Base-by-base conservation (phyloP, 2,888 invertebrate species). In the Andrena chrysosceles region DNA sequence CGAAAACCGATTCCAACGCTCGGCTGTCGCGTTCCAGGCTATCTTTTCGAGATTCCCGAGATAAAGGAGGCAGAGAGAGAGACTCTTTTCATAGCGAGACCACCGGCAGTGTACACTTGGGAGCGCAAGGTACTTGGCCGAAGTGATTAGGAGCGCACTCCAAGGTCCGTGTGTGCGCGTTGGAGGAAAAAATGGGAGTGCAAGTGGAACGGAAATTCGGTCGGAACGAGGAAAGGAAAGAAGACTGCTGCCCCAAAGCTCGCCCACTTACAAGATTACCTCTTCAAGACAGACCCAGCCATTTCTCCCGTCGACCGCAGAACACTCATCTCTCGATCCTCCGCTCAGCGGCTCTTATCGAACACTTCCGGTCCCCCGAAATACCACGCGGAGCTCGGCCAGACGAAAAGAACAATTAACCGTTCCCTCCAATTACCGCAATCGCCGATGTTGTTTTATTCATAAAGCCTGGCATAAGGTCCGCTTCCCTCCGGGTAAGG, bases 1-100 rank as follows among this genome's bases (percentile, higher is more conserved):
- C 85, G 87, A 89, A 78, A 90, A 88, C 87, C 88, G 88, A 90
- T 90, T 87, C 83, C 83, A 86, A 59, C 82, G 63, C 70, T 42
- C 16, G 48, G 31, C 64, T 62, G 60, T 69, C 56, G 54, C 33
- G 10, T 54, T 68, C n/a, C 62, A 1, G 68, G 54, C 5, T 7
- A 10, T 13, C 54, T 16, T n/a, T 0, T 2, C 7, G 10, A n/a
- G 54, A n/a, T 68, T 68, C 5, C 35, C 2, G 20, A n/a, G 26
- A 59, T 29, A 42, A 13, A 31, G 20, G 31, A 20, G 54, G 7
- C 56, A 10, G 23, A 23, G 26, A 23, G 26, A 26, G 10, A 26
- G 56, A 10, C 56, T 42, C 42, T 42, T 16, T 13, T 42, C 42
- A 16, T 16, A 42, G 16, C 13, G 13, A 42, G 42, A 42, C 42